Evolutionary conservation across 2,888 invertebrate genomes (phyloP), one percentile per base, ranked within the genome.

Genomic region (Eudasyphora cyanicolor): DNA sequence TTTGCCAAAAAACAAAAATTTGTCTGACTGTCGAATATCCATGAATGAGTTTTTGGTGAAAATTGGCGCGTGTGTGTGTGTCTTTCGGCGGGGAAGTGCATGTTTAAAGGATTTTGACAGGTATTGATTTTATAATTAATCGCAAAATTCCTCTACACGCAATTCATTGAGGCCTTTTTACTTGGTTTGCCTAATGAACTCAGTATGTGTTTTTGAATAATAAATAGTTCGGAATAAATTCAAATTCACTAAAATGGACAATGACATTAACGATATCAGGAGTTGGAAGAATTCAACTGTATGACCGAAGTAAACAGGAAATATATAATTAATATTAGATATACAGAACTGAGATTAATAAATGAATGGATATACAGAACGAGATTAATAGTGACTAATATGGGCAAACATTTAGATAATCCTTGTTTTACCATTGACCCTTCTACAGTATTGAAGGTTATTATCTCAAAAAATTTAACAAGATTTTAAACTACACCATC

Each of bases 1-100:
- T 82, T 82, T 82, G 29, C 49, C 19, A 21, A 82, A 73, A 75
- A 70, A 69, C 24, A 14, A 19, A 21, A 74, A 38, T 57, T 49
- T 42, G 64, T 29, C 60, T 21, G 0, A 75, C 49, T 57, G 5
- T 14, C 24, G 67, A 8, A 27, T 60, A 69, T 70, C 67, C 75
- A 82, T 82, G 42, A 70, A 62, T 60, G 60, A 60, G 32, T 35
- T 67, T 67, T 45, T 42, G 67, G 51, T 17, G 32, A 70, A 82
- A 82, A 70, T 77, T 0, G 12, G 3, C 24, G 24, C n/a, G 10
- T 45, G 6, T 24, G 14, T 57, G 67, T 14, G 35, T 38, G 42
- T n/a, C n/a, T n/a, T n/a, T n/a, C n/a, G n/a, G n/a, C 38, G 38
- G 67, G 67, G 67, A 67, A 67, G 67, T 67, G 67, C 67, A 67